Percentiles rank a stretch among this genome's conserved stretches.
These are phyloP conservation scores for Tiphia femorata DNA, from an alignment of 2,888 invertebrate species.

Conservation along the genomic window DNA sequence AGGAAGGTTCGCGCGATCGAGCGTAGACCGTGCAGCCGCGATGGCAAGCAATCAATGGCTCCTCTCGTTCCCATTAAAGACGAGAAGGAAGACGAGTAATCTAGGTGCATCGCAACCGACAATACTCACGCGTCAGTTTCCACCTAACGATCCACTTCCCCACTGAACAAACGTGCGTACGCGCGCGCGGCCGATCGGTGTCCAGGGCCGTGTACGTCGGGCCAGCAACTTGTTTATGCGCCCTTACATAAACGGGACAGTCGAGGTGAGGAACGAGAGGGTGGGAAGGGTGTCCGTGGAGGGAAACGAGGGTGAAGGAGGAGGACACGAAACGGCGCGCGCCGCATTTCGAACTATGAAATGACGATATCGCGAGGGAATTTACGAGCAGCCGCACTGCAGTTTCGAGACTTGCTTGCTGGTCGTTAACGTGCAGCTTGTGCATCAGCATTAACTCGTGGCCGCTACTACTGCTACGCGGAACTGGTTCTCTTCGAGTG, in stretches of 20 bases:
- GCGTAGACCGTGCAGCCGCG: no score
- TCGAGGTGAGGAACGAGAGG: not conserved
- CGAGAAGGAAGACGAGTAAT: no score
- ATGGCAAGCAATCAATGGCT: no score
- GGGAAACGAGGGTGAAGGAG: not conserved
- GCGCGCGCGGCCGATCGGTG: no score
- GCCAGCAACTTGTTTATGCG: not conserved
- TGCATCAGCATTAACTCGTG: slow-evolving; percentile 28
- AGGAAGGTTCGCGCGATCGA: no score
- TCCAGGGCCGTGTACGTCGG: no score
- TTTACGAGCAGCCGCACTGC: slow-evolving; percentile 26
- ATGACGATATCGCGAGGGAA: slow-evolving; percentile 25
- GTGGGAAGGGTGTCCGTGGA: not conserved
- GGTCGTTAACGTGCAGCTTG: slow-evolving; percentile 27
- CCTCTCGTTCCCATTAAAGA: no score
- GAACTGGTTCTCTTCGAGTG: slow-evolving; percentile 11
- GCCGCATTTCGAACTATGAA: slow-evolving; percentile 19
- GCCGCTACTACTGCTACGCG: slow-evolving; percentile 5
- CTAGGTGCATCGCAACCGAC: not conserved
- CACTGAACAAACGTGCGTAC: no score
- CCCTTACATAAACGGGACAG: no score
- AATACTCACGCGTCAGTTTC: not conserved
- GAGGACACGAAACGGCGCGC: not conserved
- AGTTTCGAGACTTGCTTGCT: slow-evolving; percentile 27
- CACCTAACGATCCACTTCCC: no score